phyloP scores from a whole-genome alignment of 2,113 vertebrate species.

The Sceloporus tristichus region DNA sequence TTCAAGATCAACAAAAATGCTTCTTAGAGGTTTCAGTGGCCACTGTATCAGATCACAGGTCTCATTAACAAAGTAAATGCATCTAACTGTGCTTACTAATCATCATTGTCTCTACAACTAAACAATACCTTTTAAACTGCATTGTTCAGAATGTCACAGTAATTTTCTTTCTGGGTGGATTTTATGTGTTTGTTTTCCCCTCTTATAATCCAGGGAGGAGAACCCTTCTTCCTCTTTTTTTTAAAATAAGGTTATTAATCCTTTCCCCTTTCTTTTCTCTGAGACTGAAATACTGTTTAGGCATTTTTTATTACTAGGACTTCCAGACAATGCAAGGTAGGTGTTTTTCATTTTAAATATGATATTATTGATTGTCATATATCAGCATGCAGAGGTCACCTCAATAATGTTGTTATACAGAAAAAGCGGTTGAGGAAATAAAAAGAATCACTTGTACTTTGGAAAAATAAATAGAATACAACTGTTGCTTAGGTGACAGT shows the following conservation, averaged over 20 bases:
- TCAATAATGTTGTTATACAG: neutral
- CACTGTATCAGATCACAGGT: too few species aligned
- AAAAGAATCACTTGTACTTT: neutral
- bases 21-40: too few species aligned
- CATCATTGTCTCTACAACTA: neutral
- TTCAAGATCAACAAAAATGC: too few species aligned
- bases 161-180: neutral
- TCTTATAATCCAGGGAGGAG: fast-evolving
- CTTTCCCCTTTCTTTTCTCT: neutral
- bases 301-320: neutral
- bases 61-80: too few species aligned
- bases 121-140: neutral
- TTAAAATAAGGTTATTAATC: neutral
- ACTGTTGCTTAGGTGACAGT: neutral
- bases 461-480: neutral
- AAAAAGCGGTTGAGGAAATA: neutral
- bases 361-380: neutral
- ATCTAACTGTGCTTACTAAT: neutral
- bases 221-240: neutral
- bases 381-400: neutral
- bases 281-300: neutral
- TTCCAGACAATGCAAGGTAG: fast-evolving
- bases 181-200: fast-evolving
- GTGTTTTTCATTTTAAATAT: neutral
- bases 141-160: neutral